Percentiles rank a stretch among this genome's conserved stretches.
Conservation (phyloP, 2,113 vertebrate genomes). For the Vulpes vulpes region DNA sequence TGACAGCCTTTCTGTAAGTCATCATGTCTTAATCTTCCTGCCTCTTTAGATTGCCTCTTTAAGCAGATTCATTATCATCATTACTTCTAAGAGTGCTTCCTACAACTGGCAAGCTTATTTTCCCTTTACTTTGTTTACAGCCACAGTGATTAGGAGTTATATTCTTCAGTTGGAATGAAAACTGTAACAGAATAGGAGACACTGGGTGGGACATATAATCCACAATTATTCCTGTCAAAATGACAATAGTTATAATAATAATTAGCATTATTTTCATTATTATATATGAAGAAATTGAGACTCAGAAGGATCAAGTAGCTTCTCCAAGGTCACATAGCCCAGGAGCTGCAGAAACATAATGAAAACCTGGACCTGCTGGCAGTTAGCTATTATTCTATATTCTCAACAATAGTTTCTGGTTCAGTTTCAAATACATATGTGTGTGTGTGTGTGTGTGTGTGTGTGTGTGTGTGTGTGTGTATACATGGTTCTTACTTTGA, state of each 20-base stretch:
- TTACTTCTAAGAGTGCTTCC: background rate
- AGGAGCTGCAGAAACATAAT: background rate
- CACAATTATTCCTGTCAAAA: background rate
- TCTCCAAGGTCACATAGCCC: background rate
- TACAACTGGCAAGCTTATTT: conserved; percentile 22
- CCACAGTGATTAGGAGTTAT: background rate
- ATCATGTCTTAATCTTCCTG: conserved; percentile 3
- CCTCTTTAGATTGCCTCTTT: background rate
- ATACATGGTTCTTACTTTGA: background rate
- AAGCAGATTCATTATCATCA: conserved; percentile 23
- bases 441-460: background rate
- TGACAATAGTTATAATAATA: background rate
- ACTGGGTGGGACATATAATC: background rate
- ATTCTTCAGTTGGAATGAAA: background rate
- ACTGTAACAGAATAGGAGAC: background rate
- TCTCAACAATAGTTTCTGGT: background rate
- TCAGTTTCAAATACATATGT: background rate
- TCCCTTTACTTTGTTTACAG: conserved; percentile 1
- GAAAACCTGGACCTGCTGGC: background rate
- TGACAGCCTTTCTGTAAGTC: background rate
- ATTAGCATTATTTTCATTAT: background rate
- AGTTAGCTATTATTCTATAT: background rate
- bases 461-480: background rate
- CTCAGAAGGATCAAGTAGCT: background rate
- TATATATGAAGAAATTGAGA: conserved; percentile 25